Conservation (phyloP, 2,888 invertebrate species). For the Plutella xylostella region DNA sequence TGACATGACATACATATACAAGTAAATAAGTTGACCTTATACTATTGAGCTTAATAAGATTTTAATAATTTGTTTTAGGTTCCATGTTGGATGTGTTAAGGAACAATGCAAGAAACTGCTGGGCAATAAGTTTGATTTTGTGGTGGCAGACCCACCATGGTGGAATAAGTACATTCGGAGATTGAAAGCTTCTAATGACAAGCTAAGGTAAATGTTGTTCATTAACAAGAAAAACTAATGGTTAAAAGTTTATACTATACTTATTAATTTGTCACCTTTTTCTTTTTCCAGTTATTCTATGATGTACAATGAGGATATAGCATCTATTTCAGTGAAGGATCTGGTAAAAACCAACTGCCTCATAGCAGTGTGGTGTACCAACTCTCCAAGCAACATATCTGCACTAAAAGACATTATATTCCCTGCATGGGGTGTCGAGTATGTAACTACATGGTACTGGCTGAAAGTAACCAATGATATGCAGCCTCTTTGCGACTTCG, state of each 20-base stretch:
- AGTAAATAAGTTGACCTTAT: too few relatives aligned
- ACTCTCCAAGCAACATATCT: conserved; percentile 77
- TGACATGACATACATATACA: background rate
- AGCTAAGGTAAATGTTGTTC: conserved; percentile 67
- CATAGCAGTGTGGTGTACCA: conserved; percentile 93
- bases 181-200: conserved; percentile 71
- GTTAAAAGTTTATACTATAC: background rate
- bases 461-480: conserved; percentile 82
- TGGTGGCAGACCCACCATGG: conserved; percentile 97
- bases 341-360: conserved; percentile 74
- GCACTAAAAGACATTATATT: conserved; percentile 80
- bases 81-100: conserved; percentile 72
- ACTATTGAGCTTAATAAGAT: too few relatives aligned
- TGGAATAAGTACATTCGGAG: conserved; percentile 94
- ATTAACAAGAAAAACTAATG: too few relatives aligned
- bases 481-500: conserved; percentile 76
- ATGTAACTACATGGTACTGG: conserved; percentile 87
- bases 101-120: conserved; percentile 54
- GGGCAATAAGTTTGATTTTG: conserved; percentile 76
- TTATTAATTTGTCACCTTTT: conserved; percentile 7
- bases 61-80: conserved; percentile 63
- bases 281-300: conserved; percentile 75
- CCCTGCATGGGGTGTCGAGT: conserved; percentile 80
- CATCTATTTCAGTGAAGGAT: conserved; percentile 75
- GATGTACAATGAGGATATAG: conserved; percentile 82